Evolutionary conservation across 2,888 invertebrate species (phyloP).

Genomic region (Synanthedon andrenaeformis): DNA sequence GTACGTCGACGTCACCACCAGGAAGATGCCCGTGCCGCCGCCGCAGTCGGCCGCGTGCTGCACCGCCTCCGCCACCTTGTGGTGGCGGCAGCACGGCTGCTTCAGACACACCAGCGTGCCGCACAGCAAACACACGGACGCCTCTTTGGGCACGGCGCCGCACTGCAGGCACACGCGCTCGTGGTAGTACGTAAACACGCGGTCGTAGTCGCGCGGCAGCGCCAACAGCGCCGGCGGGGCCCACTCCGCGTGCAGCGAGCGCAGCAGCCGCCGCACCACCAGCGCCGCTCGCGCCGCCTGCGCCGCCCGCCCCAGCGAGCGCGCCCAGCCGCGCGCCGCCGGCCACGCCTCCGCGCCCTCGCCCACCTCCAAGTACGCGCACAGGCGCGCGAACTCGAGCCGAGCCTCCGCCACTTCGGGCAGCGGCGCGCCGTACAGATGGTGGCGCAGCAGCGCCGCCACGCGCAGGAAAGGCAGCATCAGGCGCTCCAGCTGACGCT

Average conservation of each 20-base stretch:
- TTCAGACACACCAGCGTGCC: conserved; percentile 93
- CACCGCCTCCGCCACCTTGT: conserved; percentile 88
- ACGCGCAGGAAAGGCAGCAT: conserved; percentile 88
- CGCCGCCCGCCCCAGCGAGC: conserved; percentile 29
- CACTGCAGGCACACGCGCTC: conserved; percentile 90
- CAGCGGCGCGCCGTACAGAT: conserved; percentile 82
- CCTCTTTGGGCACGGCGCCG: conserved; percentile 86
- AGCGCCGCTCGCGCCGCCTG: conserved; percentile 42
- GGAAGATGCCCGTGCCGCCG: conserved; percentile 94
- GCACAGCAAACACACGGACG: conserved; percentile 92
- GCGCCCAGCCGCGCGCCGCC: conserved; percentile 21
- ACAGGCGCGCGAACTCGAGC: conserved; percentile 82
- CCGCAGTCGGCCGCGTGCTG: conserved; percentile 93
- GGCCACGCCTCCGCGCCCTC: conserved; percentile 27
- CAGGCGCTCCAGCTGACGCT: conserved; percentile 76
- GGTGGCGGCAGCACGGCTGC: conserved; percentile 87
- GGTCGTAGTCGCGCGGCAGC: conserved; percentile 92
- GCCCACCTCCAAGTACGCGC: conserved; percentile 76
- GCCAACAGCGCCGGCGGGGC: conserved; percentile 84
- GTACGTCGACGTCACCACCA: conserved; percentile 94
- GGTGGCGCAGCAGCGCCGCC: conserved; percentile 84
- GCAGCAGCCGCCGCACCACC: conserved; percentile 74
- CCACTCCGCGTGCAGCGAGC: conserved; percentile 83
- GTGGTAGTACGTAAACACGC: conserved; percentile 86
- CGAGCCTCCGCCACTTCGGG: conserved; percentile 74